phyloP scores from a whole-genome alignment of 2,797 vertebrate species.

The Esox lucius region DNA sequence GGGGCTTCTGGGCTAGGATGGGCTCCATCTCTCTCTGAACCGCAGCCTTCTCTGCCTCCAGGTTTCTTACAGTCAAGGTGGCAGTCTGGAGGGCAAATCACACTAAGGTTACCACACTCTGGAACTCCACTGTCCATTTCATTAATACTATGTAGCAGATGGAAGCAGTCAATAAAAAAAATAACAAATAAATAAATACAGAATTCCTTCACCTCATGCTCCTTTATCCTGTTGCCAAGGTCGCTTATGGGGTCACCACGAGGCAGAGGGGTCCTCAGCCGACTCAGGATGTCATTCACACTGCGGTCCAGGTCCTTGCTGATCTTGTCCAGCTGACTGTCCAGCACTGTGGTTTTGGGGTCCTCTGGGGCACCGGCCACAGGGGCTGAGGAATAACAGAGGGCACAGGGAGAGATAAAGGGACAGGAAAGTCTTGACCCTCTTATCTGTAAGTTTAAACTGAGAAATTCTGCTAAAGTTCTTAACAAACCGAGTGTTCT shows the following conservation, averaged over 20 bases:
- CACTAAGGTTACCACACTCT: slow-evolving; percentile 3
- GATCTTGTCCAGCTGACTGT: slow-evolving; percentile 74
- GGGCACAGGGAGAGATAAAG: not conserved
- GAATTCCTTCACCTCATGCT: slow-evolving; percentile 79
- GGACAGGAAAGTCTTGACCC: not conserved
- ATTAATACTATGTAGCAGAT: not conserved
- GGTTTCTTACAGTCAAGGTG: slow-evolving; percentile 65
- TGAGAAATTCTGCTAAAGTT: not conserved
- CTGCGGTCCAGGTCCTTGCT: slow-evolving; percentile 71
- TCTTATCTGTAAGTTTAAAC: not conserved
- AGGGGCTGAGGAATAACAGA: slow-evolving; percentile 36
- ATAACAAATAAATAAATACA: not conserved
- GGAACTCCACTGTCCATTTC: not conserved
- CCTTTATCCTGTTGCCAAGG: slow-evolving; percentile 75
- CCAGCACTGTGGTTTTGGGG: slow-evolving; percentile 71
- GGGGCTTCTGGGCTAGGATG: slow-evolving; percentile 74
- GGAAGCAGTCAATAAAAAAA: not conserved
- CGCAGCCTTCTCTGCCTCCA: slow-evolving; percentile 80
- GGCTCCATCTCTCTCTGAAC: slow-evolving; percentile 82
- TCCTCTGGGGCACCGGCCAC: slow-evolving; percentile 65
- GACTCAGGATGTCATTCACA: slow-evolving; percentile 75
- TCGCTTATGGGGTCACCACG: slow-evolving; percentile 73
- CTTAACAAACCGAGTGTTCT: not conserved
- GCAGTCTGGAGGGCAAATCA: slow-evolving; percentile 67
- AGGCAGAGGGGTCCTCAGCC: slow-evolving; percentile 79